A percentile compares a stretch with the other conserved stretches of the same genome.
phyloP scores from a whole-genome alignment of 2,797 vertebrate genomes.

The Pseudotriccus pelzelni region DNA sequence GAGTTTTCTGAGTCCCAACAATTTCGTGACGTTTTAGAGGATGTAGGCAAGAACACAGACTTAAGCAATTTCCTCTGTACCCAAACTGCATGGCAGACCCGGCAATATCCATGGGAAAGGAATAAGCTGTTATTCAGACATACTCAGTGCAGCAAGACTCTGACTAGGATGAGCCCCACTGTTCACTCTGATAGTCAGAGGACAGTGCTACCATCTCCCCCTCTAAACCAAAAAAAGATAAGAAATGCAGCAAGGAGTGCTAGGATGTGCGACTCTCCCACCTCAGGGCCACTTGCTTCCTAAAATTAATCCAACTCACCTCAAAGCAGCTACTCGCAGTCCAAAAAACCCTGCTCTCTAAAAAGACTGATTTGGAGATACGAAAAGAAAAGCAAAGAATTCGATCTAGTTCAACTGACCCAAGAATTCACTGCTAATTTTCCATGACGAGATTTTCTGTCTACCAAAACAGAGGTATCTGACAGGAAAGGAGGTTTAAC shows the following conservation, averaged over 20 bases:
- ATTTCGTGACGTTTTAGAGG: not conserved
- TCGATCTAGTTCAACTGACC: not conserved
- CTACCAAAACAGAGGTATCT: not conserved
- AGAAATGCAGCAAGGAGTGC: not conserved
- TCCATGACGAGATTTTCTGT: not conserved
- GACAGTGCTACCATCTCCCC: not conserved
- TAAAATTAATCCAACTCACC: not conserved
- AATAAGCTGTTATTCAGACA: not conserved
- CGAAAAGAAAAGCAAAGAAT: not conserved
- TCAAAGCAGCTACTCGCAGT: not conserved
- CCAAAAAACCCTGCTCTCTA: not conserved
- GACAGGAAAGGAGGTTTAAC: not conserved
- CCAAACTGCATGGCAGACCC: not conserved
- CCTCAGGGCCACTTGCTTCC: not conserved
- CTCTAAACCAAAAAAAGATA: not conserved
- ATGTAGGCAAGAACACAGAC: not conserved
- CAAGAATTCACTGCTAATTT: not conserved
- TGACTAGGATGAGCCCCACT: not conserved
- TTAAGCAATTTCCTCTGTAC: not conserved
- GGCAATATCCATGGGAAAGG: not conserved
- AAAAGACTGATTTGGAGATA: not conserved
- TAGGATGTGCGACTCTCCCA: not conserved
- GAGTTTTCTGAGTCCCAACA: accelerated
- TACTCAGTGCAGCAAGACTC: not conserved
- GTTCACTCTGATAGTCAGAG: not conserved